Conservation (phyloP, 2,888 invertebrate species). For the Prosopocoilus inquinatus region DNA sequence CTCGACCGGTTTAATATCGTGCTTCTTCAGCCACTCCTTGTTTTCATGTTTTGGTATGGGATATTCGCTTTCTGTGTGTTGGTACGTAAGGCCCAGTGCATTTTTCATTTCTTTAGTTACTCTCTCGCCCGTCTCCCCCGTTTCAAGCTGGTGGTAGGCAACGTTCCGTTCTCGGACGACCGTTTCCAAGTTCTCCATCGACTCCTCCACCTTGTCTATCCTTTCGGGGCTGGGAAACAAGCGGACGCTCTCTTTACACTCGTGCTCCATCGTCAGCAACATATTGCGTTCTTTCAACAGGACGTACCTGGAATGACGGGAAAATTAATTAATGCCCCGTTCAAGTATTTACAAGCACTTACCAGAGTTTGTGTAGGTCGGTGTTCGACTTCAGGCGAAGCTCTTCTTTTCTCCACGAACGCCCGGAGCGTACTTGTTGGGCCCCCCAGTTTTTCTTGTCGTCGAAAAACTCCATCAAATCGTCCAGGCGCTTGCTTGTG, state of each 20-base stretch:
- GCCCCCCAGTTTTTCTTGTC: constrained; percentile 79
- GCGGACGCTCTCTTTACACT: constrained; percentile 63
- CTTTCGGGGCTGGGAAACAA: constrained; percentile 90
- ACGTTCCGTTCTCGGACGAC: constrained; percentile 90
- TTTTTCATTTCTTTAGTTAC: constrained; percentile 61
- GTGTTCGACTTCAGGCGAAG: constrained; percentile 90
- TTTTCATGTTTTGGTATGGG: constrained; percentile 67
- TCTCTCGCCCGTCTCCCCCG: constrained; percentile 79
- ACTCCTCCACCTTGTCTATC: constrained; percentile 89
- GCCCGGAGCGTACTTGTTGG: constrained; percentile 72
- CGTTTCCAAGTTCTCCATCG: constrained; percentile 89
- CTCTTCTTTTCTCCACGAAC: constrained; percentile 88
- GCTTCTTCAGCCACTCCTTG: constrained; percentile 59
- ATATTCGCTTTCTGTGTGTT: constrained; percentile 62
- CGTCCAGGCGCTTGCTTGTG: constrained; percentile 50
- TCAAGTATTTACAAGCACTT: too few relatives aligned
- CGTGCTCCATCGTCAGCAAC: constrained; percentile 94
- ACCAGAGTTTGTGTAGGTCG: constrained; percentile 98
- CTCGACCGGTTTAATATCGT: constrained; percentile 57
- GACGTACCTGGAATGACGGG: constrained; percentile 60
- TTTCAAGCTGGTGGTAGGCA: constrained; percentile 88
- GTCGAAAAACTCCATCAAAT: constrained; percentile 89
- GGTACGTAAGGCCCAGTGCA: constrained; percentile 61
- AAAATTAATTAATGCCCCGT: constrained; percentile 3
- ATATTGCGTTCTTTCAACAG: constrained; percentile 95